Evolutionary conservation across 2,888 invertebrate species (phyloP).

Genomic region (Eledona agricola): DNA sequence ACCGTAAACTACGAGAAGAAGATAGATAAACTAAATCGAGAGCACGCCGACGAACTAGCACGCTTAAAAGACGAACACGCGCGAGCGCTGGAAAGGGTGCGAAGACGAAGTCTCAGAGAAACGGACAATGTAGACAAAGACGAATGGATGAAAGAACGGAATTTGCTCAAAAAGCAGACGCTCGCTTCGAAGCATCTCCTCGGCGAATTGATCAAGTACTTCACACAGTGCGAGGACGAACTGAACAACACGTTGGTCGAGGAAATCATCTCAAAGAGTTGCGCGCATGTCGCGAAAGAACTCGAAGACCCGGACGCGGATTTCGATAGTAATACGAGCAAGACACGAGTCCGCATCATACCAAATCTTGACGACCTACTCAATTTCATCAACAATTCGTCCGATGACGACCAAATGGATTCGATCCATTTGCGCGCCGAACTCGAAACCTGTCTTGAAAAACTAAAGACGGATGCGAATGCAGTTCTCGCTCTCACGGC

Average conservation of each 20-base stretch:
- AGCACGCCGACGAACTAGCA: constrained; percentile 72
- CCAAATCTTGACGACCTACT: constrained; percentile 72
- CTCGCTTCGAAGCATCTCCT: constrained; percentile 72
- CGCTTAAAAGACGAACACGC: constrained; percentile 56
- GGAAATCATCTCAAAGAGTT: constrained; percentile 61
- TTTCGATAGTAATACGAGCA: constrained; percentile 40
- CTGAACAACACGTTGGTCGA: constrained; percentile 78
- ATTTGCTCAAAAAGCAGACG: constrained; percentile 73
- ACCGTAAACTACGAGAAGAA: constrained; percentile 72
- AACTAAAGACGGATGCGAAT: constrained; percentile 75
- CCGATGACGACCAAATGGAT: constrained; percentile 65
- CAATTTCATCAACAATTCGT: constrained; percentile 69
- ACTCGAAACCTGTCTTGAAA: constrained; percentile 72
- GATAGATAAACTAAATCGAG: constrained; percentile 67
- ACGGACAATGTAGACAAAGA: constrained; percentile 65
- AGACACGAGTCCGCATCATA: constrained; percentile 73
- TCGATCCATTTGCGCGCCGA: constrained; percentile 70
- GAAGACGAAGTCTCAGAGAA: constrained; percentile 53
- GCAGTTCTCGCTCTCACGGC: constrained; percentile 70
- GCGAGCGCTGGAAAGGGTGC: constrained; percentile 55
- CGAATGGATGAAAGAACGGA: constrained; percentile 72
- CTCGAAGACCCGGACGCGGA: constrained; percentile 41
- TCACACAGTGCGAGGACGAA: constrained; percentile 80
- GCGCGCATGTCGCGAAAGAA: constrained; percentile 46
- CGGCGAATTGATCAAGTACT: constrained; percentile 76